Evolutionary conservation across 1,140 invertebrate genomes (phyloP).

Genomic region (Sinella curviseta): DNA sequence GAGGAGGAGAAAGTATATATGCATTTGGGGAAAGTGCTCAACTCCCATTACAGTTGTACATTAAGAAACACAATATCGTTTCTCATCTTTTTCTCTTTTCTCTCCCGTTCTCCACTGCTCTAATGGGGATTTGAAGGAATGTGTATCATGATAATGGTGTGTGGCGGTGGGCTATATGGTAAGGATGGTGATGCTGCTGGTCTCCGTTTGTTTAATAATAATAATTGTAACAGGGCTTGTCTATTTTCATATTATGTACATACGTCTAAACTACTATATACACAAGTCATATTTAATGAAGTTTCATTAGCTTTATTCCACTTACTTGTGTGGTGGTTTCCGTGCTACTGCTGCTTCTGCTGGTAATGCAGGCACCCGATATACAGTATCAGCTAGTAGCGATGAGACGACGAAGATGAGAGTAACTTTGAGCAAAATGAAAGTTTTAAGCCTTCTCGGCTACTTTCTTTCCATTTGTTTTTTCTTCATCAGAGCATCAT

Average conservation of each 20-base stretch:
- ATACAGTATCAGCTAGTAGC: neutral
- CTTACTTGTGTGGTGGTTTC: neutral
- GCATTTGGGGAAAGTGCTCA: constrained; percentile 2
- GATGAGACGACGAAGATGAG: neutral
- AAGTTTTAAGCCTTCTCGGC: constrained; percentile 13
- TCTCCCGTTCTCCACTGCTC: neutral
- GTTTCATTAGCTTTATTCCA: constrained; percentile 12
- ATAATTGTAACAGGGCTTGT: neutral
- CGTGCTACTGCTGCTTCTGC: neutral
- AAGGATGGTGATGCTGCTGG: neutral
- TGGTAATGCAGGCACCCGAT: too few species aligned
- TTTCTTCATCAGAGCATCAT: neutral
- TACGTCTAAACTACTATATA: neutral
- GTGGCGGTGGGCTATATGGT: neutral
- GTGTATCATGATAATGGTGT: neutral
- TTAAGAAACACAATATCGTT: constrained; percentile 14
- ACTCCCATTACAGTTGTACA: constrained; percentile 21
- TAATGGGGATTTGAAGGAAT: neutral
- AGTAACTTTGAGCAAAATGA: neutral
- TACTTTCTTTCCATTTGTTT: neutral
- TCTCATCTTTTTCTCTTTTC: constrained; percentile 6
- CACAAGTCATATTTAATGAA: constrained; percentile 26
- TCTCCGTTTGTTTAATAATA: neutral
- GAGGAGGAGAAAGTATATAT: neutral
- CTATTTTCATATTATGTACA: neutral